Evolutionary conservation across 2,888 invertebrate genomes (phyloP).

Genomic region (Trichacis sp.): DNA sequence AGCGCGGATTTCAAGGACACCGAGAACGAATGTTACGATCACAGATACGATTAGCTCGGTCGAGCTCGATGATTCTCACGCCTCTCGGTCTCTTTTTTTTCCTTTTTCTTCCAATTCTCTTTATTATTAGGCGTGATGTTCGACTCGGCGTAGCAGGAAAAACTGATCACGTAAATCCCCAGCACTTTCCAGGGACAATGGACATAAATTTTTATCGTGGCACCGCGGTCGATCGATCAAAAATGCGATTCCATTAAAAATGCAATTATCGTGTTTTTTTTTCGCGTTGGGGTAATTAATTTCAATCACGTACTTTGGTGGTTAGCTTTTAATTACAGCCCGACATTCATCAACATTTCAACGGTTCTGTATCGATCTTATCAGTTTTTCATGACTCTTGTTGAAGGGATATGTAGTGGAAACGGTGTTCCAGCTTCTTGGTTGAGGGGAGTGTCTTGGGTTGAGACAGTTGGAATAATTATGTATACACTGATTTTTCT

Average conservation of each 20-base stretch:
- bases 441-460: no score
- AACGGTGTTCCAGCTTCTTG: no score
- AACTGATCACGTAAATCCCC: slow-evolving; percentile 23
- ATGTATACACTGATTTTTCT: no score
- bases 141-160: slow-evolving; percentile 36
- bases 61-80: slow-evolving; percentile 39
- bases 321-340: neutral
- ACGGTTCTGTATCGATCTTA: neutral
- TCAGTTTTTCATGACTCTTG: no score
- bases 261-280: neutral
- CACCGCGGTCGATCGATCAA: neutral
- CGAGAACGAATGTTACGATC: slow-evolving; percentile 32
- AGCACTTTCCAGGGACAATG: slow-evolving; percentile 27
- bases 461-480: no score
- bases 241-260: slow-evolving; percentile 3
- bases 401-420: no score
- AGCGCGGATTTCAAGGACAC: slow-evolving; percentile 36
- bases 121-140: slow-evolving; percentile 38
- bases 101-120: no score
- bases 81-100: slow-evolving; percentile 35
- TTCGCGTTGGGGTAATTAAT: neutral
- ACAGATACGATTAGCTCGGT: slow-evolving; percentile 32
- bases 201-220: slow-evolving; percentile 21
- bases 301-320: neutral
- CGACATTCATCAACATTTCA: neutral